phyloP scores from a whole-genome alignment of 2,797 vertebrate species.

The Falco concolor region DNA sequence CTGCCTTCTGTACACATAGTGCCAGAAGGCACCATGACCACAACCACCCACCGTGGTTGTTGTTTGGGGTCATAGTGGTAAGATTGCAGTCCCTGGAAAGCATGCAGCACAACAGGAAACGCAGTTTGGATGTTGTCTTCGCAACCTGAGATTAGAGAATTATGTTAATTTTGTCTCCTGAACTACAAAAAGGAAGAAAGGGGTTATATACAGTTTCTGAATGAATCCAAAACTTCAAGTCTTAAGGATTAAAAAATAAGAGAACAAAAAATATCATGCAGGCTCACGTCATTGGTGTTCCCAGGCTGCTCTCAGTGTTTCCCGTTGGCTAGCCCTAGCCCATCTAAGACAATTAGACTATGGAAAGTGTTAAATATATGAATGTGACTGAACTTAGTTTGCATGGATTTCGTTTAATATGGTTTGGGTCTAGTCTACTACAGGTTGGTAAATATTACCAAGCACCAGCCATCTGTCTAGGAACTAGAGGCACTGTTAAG shows the following conservation, averaged over 20 bases:
- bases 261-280: neutral
- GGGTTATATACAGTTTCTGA: accelerated
- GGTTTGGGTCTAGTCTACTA: neutral
- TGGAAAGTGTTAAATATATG: neutral
- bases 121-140: neutral
- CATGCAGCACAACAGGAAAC: neutral
- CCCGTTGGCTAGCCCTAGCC: neutral
- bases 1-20: no score
- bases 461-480: neutral
- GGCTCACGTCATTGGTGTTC: neutral
- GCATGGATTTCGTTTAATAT: neutral
- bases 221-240: neutral
- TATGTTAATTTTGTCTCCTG: neutral
- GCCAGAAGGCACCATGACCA: neutral
- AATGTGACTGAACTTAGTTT: neutral
- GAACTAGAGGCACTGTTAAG: neutral
- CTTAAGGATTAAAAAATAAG: neutral
- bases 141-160: neutral
- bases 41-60: no score
- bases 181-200: neutral
- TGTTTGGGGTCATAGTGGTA: neutral
- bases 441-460: neutral
- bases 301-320: neutral
- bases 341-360: neutral
- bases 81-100: neutral